Conservation (phyloP, 2,797 vertebrate species). For the Pelochelys cantorii region DNA sequence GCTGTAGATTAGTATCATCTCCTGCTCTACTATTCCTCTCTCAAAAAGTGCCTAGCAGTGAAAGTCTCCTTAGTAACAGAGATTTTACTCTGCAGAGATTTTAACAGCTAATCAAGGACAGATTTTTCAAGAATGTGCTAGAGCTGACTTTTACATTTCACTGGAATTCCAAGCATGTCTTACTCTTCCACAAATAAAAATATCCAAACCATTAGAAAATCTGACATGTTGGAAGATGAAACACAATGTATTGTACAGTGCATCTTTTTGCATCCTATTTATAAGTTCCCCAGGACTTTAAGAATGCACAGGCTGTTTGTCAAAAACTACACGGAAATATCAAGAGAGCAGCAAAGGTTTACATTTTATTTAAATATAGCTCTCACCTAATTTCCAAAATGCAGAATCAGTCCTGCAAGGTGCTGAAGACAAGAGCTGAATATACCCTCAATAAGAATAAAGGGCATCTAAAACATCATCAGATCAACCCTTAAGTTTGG, state of each 20-base stretch:
- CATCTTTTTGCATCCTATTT: conserved; percentile 30
- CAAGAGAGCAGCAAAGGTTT: background rate
- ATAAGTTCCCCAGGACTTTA: background rate
- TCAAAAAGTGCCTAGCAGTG: background rate
- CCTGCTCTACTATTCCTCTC: background rate
- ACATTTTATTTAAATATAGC: background rate
- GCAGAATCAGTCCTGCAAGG: background rate
- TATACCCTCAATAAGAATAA: conserved; percentile 1
- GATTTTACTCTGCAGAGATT: conserved; percentile 11
- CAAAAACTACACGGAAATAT: conserved; percentile 9
- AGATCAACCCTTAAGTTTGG: background rate
- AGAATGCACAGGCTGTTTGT: background rate
- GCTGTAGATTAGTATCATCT: conserved; percentile 24
- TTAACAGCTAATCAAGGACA: conserved; percentile 58
- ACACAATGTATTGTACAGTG: background rate
- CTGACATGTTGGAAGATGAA: conserved; percentile 4
- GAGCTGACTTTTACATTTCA: conserved; percentile 10
- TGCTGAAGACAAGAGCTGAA: background rate
- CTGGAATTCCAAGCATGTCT: conserved; percentile 14
- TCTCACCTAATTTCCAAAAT: conserved; percentile 23
- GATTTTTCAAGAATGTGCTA: conserved; percentile 39
- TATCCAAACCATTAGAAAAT: conserved; percentile 22
- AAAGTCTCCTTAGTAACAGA: conserved; percentile 31
- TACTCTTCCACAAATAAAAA: conserved; percentile 45
- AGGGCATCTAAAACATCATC: background rate